phyloP scores from a whole-genome alignment of 1,140 invertebrate species.

The Phocides pigmalion region DNA sequence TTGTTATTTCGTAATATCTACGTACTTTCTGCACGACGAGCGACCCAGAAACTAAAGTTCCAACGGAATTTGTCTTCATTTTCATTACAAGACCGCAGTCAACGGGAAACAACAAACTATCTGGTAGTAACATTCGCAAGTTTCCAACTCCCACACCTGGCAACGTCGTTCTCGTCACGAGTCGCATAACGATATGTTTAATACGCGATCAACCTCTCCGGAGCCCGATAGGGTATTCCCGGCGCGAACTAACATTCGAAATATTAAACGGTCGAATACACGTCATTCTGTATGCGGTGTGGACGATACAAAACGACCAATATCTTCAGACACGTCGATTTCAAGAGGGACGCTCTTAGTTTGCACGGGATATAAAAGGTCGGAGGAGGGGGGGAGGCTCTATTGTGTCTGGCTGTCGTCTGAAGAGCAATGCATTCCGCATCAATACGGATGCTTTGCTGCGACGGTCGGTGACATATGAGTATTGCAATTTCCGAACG shows the following conservation, averaged over 20 bases:
- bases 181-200: constrained; percentile 5
- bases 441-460: constrained; percentile 60
- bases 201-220: constrained; percentile 19
- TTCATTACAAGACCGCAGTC: constrained; percentile 6
- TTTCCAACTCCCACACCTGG: constrained; percentile 2
- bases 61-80: constrained; percentile 15
- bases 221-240: constrained; percentile 8
- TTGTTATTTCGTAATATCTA: constrained; percentile 29
- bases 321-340: constrained; percentile 32
- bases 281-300: constrained; percentile 35
- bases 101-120: neutral
- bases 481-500: constrained; percentile 76
- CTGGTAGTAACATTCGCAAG: neutral
- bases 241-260: constrained; percentile 40
- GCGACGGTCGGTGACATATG: constrained; percentile 66
- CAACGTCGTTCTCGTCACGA: neutral
- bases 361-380: constrained; percentile 14
- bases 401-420: constrained; percentile 36
- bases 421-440: constrained; percentile 49
- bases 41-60: constrained; percentile 17
- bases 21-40: constrained; percentile 12
- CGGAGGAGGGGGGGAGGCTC: constrained; percentile 31
- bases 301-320: constrained; percentile 37
- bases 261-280: constrained; percentile 46
- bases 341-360: constrained; percentile 25